Evolutionary conservation across 2,888 invertebrate genomes (phyloP).

Genomic region (Podotricha telesiphe): DNA sequence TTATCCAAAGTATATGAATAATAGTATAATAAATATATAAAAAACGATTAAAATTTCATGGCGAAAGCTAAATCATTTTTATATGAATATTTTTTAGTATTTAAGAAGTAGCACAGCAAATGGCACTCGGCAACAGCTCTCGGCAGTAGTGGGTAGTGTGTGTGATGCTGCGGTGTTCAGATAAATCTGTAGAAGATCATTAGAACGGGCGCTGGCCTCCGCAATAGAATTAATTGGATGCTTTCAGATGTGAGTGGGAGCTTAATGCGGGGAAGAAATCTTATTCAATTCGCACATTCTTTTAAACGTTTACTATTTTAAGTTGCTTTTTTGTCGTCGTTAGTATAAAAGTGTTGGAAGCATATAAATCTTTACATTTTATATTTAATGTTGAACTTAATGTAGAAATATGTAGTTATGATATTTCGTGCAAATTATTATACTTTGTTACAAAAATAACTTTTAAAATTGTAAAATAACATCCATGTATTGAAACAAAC

Average conservation of each 20-base stretch:
- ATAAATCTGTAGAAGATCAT: slow-evolving; percentile 21
- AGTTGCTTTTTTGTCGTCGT: not conserved
- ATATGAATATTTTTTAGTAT: too few relatives aligned
- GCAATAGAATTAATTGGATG: slow-evolving; percentile 31
- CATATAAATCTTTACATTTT: too few relatives aligned
- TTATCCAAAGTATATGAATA: too few relatives aligned
- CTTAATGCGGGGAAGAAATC: slow-evolving; percentile 19
- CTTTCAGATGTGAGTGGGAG: slow-evolving; percentile 24
- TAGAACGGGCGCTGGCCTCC: not conserved
- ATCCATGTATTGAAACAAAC: not conserved
- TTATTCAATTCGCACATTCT: slow-evolving; percentile 22
- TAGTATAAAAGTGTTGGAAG: not conserved
- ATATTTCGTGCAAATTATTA: too few relatives aligned
- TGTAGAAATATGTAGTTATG: too few relatives aligned
- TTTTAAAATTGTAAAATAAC: not conserved
- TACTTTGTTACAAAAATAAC: too few relatives aligned
- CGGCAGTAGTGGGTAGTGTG: too few relatives aligned
- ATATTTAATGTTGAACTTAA: not conserved
- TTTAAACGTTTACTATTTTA: not conserved
- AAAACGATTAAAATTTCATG: too few relatives aligned
- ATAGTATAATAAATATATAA: too few relatives aligned
- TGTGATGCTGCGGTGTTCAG: not conserved
- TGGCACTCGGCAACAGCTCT: too few relatives aligned
- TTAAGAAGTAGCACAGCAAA: too few relatives aligned
- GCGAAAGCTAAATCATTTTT: too few relatives aligned